Conservation (phyloP, 2,113 vertebrate genomes). For the Nibea albiflora region DNA sequence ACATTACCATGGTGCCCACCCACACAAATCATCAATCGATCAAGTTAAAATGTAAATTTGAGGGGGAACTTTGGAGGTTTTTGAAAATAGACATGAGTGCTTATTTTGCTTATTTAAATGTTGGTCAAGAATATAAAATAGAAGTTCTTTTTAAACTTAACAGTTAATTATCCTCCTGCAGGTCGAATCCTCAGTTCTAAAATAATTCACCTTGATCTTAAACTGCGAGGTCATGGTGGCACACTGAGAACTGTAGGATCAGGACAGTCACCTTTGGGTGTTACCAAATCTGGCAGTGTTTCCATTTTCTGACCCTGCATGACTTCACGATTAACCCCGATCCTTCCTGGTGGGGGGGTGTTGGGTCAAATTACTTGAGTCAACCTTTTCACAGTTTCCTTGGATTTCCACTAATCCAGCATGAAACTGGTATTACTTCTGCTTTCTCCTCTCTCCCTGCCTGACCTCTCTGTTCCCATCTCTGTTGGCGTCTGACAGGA, state of each 20-base stretch:
- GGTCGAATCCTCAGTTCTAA: no score
- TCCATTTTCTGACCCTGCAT: constrained; percentile 23
- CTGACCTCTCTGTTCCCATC: neutral
- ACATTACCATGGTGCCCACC: no score
- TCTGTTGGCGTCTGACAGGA: constrained; percentile 79
- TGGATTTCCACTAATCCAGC: constrained; percentile 22
- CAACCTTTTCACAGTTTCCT: constrained; percentile 10
- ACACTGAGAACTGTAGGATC: neutral
- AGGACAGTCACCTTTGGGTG: neutral
- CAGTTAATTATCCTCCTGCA: no score
- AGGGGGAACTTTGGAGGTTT: no score
- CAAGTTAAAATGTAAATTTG: no score
- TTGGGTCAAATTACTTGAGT: constrained; percentile 28
- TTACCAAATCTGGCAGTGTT: constrained; percentile 13
- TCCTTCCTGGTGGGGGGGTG: constrained; percentile 12
- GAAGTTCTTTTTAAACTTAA: no score
- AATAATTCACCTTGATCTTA: no score
- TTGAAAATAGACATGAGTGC: no score
- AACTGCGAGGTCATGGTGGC: neutral
- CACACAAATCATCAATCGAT: no score
- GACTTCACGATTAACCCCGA: neutral
- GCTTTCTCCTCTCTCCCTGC: neutral
- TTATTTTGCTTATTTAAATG: no score
- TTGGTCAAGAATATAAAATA: no score
- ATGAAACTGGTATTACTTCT: constrained; percentile 12